phyloP scores from a whole-genome alignment of 2,888 invertebrate species.

The Eilema caniola region DNA sequence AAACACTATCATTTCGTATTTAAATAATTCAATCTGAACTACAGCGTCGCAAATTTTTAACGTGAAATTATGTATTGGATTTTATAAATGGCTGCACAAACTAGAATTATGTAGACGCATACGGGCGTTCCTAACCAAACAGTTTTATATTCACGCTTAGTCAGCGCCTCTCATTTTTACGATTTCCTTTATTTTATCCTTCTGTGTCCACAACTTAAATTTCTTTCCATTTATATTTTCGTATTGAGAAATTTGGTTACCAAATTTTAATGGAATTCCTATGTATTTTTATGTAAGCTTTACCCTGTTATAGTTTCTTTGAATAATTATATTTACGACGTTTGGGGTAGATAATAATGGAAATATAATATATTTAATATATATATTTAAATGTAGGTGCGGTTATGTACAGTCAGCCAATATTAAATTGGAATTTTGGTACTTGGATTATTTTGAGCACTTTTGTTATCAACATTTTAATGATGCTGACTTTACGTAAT shows the following conservation, averaged over 20 bases:
- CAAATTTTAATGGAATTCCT: constrained; percentile 36
- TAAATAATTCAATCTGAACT: neutral
- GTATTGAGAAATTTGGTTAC: constrained; percentile 18
- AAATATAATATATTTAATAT: neutral
- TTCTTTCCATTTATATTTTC: constrained; percentile 11
- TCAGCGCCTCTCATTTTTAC: constrained; percentile 32
- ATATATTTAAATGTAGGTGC: neutral
- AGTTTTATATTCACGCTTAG: constrained; percentile 29
- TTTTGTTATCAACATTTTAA: no score
- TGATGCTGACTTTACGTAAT: no score
- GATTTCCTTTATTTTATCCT: constrained; percentile 30
- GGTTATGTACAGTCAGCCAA: no score
- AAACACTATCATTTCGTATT: neutral
- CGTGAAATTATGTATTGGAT: constrained; percentile 24
- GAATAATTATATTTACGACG: neutral
- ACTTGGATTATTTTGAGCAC: no score
- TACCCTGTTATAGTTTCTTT: neutral
- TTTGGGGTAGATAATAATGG: neutral
- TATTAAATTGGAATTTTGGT: no score
- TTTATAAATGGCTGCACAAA: constrained; percentile 15
- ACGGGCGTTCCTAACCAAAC: constrained; percentile 26
- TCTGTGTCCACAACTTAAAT: constrained; percentile 17
- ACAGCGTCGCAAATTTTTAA: neutral
- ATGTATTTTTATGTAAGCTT: constrained; percentile 1
- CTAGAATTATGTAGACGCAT: constrained; percentile 23